Percentiles rank a stretch among this genome's conserved stretches.
Evolutionary conservation across 1,140 invertebrate genomes (phyloP).

Genomic region (Drosophila dunni): DNA sequence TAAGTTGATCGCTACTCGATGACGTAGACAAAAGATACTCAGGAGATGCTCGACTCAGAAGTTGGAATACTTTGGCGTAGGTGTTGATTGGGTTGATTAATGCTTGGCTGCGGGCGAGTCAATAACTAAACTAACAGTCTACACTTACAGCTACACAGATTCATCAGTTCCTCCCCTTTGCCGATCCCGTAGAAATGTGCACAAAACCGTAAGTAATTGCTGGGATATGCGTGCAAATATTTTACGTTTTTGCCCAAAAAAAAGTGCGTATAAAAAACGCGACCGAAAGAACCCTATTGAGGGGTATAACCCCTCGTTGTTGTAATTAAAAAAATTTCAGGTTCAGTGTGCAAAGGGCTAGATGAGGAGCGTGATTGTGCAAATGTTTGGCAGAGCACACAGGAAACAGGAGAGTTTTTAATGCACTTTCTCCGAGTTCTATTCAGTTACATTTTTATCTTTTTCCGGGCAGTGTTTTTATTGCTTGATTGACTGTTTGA

Average conservation of each 20-base stretch:
- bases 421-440: conserved; percentile 33
- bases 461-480: conserved; percentile 1
- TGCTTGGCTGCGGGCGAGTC: conserved; percentile 42
- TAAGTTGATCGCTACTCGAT: conserved; percentile 67
- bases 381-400: conserved; percentile 43
- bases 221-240: conserved; percentile 79
- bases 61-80: conserved; percentile 43
- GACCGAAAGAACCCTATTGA: conserved; percentile 9
- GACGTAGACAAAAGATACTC: conserved; percentile 16
- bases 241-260: conserved; percentile 76
- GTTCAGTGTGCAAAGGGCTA: conserved; percentile 74
- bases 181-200: conserved; percentile 49
- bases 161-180: neutral
- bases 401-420: conserved; percentile 11
- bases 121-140: conserved; percentile 41
- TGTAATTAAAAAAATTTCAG: conserved; percentile 70
- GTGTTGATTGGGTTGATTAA: conserved; percentile 57
- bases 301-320: conserved; percentile 46
- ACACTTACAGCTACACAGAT: conserved; percentile 2
- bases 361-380: conserved; percentile 73
- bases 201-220: conserved; percentile 78
- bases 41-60: conserved; percentile 27
- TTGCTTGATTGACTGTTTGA: conserved; percentile 58
- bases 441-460: neutral
- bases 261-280: conserved; percentile 31